phyloP scores from a whole-genome alignment of 2,797 vertebrate species.

The Craterocephalus amniculus region DNA sequence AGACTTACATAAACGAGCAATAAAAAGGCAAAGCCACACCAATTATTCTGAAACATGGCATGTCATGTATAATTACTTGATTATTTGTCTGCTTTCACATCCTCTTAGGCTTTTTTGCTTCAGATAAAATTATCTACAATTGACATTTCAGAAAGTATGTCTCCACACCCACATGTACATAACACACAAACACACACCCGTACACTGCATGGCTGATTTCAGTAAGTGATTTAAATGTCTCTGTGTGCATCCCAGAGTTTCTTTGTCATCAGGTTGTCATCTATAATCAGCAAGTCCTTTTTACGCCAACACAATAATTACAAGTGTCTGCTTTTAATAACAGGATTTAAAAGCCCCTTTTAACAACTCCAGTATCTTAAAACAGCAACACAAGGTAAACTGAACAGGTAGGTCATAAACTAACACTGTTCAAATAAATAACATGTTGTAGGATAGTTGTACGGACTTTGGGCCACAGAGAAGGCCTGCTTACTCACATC shows the following conservation, averaged over 20 bases:
- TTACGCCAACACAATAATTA: constrained; percentile 70
- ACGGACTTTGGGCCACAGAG: not conserved
- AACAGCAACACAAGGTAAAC: constrained; percentile 24
- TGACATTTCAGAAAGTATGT: constrained; percentile 38
- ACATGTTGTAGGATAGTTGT: constrained; percentile 10
- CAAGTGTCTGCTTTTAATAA: constrained; percentile 60
- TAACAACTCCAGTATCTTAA: constrained; percentile 28
- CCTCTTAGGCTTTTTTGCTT: constrained; percentile 16
- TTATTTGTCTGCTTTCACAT: constrained; percentile 34
- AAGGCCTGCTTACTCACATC: too few relatives aligned
- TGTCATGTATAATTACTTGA: constrained; percentile 54
- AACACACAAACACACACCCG: constrained; percentile 19
- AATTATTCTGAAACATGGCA: constrained; percentile 52
- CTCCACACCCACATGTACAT: constrained; percentile 38
- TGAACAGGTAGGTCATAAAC: not conserved
- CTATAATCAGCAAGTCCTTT: constrained; percentile 60
- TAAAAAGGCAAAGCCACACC: constrained; percentile 19
- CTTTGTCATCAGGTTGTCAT: constrained; percentile 50
- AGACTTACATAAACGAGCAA: constrained; percentile 32
- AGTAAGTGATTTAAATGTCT: constrained; percentile 39
- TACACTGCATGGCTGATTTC: constrained; percentile 40
- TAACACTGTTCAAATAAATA: constrained; percentile 13
- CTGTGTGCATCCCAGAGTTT: constrained; percentile 32
- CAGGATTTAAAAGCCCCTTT: constrained; percentile 45
- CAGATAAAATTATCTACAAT: constrained; percentile 36